Evolutionary conservation across 2,888 invertebrate genomes (phyloP), one percentile per base, ranked within the genome.

Genomic region (Alviniconcha strummeri): DNA sequence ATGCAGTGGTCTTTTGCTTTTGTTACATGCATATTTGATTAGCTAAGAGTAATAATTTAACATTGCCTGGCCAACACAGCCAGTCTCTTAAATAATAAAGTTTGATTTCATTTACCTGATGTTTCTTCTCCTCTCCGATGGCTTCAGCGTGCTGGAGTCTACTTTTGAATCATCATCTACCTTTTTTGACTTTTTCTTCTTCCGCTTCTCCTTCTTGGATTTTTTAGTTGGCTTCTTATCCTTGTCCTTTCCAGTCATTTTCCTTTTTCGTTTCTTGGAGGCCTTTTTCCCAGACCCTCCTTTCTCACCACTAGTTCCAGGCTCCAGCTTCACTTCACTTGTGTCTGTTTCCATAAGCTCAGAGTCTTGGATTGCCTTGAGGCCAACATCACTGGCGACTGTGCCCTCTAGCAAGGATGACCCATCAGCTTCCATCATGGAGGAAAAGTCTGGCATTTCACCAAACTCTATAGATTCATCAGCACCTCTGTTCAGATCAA

Each of bases 41-140:
- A 36, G 36, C 36, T 36, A 36, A 36, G 1, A 36, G 36, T 36
- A 36, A 36, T 36, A 36, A n/a, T n/a, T n/a, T 36, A 36, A 36
- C 36, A 36, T 36, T 36, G 36, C 36, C 36, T 36, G 36, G 36
- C 36, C 36, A 36, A 36, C 36, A 36, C 36, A 36, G 36, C 36
- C 36, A 1, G 36, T 36, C 1, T 36, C 36, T 36, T 36, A 36
- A 36, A 36, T 3, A 36, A 36, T 36, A 36, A 36, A 36, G 36
- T 36, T 36, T 36, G 36, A 36, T 36, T 36, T 6, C 19, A 55
- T 15, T 74, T 84, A 91, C 91, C 91, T 89, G 82, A 91, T 91
- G 86, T 91, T 91, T 87, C 88, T 89, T 82, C 91, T 89, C 52
- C 89, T 87, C 84, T 88, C 85, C 72, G 81, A 82, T 71, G 85